Conservation (phyloP, 2,113 vertebrate genomes). For the Megalops atlanticus region DNA sequence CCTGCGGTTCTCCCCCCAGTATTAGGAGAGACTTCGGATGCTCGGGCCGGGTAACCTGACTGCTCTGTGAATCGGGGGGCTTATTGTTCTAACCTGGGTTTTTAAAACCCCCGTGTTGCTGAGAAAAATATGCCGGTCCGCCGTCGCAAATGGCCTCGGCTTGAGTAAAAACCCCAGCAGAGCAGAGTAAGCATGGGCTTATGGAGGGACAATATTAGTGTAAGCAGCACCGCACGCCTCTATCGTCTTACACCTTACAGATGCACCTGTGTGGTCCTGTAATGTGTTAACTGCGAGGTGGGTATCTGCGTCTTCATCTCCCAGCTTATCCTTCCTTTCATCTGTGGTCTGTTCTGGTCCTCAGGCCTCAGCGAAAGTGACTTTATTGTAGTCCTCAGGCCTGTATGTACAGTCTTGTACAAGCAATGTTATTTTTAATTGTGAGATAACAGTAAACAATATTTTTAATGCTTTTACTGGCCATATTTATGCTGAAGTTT, state of each 20-base stretch:
- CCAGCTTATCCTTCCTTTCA: background rate
- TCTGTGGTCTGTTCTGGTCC: background rate
- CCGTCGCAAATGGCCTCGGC: background rate
- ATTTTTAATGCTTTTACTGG: too few species aligned
- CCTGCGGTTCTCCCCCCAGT: background rate
- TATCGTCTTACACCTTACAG: background rate
- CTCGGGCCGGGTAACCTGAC: constrained; percentile 51
- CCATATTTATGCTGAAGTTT: too few species aligned
- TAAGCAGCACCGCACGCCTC: background rate
- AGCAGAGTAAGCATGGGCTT: background rate
- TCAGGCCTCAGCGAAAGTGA: too few species aligned
- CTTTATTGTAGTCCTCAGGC: background rate
- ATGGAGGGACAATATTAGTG: constrained; percentile 10
- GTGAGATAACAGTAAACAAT: background rate
- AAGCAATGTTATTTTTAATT: background rate
- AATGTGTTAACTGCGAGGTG: background rate
- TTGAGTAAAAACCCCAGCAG: background rate
- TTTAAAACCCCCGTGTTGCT: constrained; percentile 60
- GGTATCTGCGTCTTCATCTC: background rate
- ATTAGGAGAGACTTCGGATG: constrained; percentile 31
- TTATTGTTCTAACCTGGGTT: constrained; percentile 69
- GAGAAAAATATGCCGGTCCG: constrained; percentile 41
- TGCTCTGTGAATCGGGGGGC: constrained; percentile 45
- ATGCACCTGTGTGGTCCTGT: background rate
- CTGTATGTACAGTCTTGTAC: background rate